These are phyloP conservation scores for Halocaridina rubra DNA, from an alignment of 2,888 invertebrate genomes.

Conservation along the genomic window DNA sequence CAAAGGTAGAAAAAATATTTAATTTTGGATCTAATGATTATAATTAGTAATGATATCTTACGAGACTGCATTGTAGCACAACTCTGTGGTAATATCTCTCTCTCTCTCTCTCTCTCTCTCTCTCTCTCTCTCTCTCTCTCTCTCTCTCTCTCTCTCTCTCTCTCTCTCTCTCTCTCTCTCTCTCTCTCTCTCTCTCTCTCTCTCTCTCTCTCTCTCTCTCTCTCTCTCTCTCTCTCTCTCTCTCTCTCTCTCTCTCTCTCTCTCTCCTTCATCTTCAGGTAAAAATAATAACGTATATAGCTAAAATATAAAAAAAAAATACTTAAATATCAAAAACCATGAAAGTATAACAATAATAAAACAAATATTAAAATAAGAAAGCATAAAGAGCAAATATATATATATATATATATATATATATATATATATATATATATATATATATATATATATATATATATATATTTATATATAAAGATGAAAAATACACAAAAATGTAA, in stretches of 20 bases:
- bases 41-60: too few species aligned
- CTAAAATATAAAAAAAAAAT: too few species aligned
- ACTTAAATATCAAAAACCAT: too few species aligned
- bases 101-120: neutral
- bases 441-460: slow-evolving; percentile 7
- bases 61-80: too few species aligned
- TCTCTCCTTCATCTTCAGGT: too few species aligned
- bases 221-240: too few species aligned
- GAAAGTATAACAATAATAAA: too few species aligned
- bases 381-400: too few species aligned
- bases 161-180: neutral
- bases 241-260: too few species aligned
- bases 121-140: neutral
- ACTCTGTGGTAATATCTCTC: too few species aligned
- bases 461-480: neutral
- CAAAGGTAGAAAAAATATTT: neutral
- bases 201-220: neutral
- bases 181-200: neutral
- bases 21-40: neutral
- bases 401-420: slow-evolving; percentile 11
- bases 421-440: neutral
- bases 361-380: too few species aligned
- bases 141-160: neutral
- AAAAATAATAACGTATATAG: too few species aligned
- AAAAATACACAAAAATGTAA: neutral